phyloP scores from a whole-genome alignment of 2,113 vertebrate genomes.

The Crotalus helleri region DNA sequence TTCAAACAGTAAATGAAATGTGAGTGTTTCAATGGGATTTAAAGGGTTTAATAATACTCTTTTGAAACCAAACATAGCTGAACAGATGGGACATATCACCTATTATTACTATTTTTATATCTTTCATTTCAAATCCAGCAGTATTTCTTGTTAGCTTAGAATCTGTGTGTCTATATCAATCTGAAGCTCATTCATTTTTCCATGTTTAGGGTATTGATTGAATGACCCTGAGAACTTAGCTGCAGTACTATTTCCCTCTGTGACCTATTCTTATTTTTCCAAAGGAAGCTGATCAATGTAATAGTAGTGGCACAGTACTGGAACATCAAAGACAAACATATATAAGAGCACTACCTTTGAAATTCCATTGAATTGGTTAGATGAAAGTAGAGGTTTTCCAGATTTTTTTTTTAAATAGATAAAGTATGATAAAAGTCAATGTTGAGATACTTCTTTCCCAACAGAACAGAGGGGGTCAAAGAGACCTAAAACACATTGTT shows the following conservation, averaged over 20 bases:
- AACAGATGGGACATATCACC: background rate
- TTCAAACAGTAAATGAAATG: background rate
- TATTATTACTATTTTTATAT: background rate
- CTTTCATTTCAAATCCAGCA: background rate
- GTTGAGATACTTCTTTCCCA: background rate
- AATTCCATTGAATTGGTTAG: background rate
- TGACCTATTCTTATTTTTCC: background rate
- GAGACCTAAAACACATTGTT: background rate
- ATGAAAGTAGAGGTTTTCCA: background rate
- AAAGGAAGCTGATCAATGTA: background rate
- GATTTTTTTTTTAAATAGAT: background rate
- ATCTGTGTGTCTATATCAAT: background rate
- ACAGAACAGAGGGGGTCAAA: background rate
- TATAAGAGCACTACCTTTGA: background rate
- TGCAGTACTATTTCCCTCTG: background rate
- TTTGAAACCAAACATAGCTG: background rate
- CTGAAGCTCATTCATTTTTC: background rate
- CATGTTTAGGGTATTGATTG: background rate
- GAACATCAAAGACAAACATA: background rate
- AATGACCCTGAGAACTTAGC: background rate
- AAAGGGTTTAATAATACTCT: background rate
- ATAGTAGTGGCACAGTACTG: background rate
- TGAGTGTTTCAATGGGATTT: background rate
- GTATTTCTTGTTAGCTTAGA: background rate
- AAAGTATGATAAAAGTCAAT: background rate